These are phyloP conservation scores for Eudemis profundana DNA, from an alignment of 2,888 invertebrate species.

Conservation along the genomic window DNA sequence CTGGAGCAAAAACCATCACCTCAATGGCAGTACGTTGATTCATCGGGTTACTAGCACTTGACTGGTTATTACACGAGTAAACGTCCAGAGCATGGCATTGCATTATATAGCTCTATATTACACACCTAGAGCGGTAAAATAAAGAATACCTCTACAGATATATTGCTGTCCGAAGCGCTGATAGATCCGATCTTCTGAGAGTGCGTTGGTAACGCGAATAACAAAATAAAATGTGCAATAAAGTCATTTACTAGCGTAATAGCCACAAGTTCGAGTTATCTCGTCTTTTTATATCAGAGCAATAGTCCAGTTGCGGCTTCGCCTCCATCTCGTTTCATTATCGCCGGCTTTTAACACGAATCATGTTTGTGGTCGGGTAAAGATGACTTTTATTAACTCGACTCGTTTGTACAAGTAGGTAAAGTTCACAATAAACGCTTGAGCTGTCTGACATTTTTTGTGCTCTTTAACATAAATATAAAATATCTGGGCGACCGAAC, in stretches of 20 bases:
- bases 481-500: background rate
- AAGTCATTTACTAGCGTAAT: too few species aligned
- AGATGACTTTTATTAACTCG: background rate
- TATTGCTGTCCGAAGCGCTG: too few species aligned
- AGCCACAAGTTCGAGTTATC: too few species aligned
- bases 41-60: conserved; percentile 6
- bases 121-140: too few species aligned
- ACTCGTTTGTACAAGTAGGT: conserved; percentile 1
- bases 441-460: background rate
- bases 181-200: too few species aligned
- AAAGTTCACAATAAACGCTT: conserved; percentile 1
- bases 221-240: too few species aligned
- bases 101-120: too few species aligned
- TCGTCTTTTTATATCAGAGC: too few species aligned
- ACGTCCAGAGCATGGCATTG: too few species aligned
- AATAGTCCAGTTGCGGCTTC: background rate
- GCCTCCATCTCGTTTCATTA: background rate
- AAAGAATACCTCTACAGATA: too few species aligned
- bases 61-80: background rate
- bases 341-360: conserved; percentile 1
- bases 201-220: too few species aligned
- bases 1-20: conserved; percentile 17
- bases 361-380: background rate
- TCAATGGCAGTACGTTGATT: conserved; percentile 10
- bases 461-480: background rate